These are phyloP conservation scores for Apostichopus californicus DNA, from an alignment of 35 echinoderm and acorn worm species.

Conservation along the genomic window DNA sequence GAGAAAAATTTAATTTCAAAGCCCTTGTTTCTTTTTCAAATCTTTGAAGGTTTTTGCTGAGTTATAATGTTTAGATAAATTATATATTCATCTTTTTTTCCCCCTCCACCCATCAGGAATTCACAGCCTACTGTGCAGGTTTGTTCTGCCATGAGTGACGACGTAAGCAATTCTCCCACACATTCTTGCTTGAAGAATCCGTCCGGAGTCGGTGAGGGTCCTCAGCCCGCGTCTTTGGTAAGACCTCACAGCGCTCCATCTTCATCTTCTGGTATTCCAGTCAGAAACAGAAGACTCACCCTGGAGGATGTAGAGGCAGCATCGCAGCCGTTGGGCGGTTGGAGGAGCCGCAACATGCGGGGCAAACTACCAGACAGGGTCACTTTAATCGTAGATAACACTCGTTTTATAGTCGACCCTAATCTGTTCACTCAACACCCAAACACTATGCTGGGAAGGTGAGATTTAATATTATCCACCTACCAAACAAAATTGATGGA, in stretches of 20 bases:
- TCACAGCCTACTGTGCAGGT: conserved; percentile 19
- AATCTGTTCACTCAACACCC: conserved; percentile 85
- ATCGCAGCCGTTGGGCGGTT: conserved; percentile 13
- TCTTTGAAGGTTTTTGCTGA: too few species aligned
- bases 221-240: neutral
- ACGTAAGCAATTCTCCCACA: conserved; percentile 60
- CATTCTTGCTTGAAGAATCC: conserved; percentile 74
- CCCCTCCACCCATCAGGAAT: neutral
- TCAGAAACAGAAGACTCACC: conserved; percentile 39
- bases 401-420: conserved; percentile 89
- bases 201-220: conserved; percentile 39
- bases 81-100: neutral
- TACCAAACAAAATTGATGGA: too few species aligned
- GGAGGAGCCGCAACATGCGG: neutral
- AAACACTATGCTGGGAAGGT: conserved; percentile 99
- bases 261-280: conserved; percentile 41
- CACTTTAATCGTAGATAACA: conserved; percentile 89
- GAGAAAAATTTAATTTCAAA: too few species aligned
- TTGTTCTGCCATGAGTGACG: conserved; percentile 53
- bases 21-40: too few species aligned
- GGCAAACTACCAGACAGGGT: conserved; percentile 88
- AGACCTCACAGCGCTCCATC: conserved; percentile 21
- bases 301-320: conserved; percentile 45
- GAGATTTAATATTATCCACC: conserved; percentile 6
- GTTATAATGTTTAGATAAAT: too few species aligned